These are phyloP conservation scores for Plagiodera versicolora DNA, from an alignment of 2,888 invertebrate species.

Conservation along the genomic window DNA sequence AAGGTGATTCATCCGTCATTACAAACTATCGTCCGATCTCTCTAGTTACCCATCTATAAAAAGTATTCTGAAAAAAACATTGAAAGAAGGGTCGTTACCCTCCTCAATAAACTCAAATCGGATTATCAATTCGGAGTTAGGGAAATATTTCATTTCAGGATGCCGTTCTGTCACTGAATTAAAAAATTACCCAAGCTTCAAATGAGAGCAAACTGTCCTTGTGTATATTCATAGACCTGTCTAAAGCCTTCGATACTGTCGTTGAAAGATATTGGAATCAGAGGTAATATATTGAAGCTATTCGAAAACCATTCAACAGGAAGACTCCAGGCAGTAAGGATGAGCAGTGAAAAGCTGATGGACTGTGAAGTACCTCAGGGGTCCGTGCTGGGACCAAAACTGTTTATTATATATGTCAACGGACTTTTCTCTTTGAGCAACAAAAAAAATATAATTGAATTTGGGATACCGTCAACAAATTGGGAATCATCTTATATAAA, in stretches of 20 bases:
- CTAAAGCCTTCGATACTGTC: neutral
- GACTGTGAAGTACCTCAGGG: conserved; percentile 1
- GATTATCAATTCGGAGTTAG: conserved; percentile 3
- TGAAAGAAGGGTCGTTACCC: neutral
- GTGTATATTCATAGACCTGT: too few species aligned
- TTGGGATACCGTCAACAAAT: neutral
- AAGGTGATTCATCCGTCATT: neutral
- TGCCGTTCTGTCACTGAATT: conserved; percentile 4
- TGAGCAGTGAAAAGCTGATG: neutral
- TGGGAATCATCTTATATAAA: neutral
- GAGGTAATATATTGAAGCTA: neutral
- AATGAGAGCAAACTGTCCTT: neutral
- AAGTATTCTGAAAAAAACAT: neutral
- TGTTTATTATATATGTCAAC: neutral
- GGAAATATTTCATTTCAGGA: conserved; percentile 8
- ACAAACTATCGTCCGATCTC: neutral
- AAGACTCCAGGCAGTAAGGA: neutral
- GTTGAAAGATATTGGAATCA: neutral
- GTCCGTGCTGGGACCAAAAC: neutral
- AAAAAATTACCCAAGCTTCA: neutral
- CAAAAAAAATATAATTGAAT: too few species aligned
- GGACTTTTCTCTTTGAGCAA: too few species aligned
- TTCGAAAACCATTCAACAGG: conserved; percentile 1
- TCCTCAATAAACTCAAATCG: neutral
- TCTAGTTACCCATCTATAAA: neutral